Conservation (phyloP, 2,113 vertebrate genomes). For the Ivindomyrus marchei region DNA sequence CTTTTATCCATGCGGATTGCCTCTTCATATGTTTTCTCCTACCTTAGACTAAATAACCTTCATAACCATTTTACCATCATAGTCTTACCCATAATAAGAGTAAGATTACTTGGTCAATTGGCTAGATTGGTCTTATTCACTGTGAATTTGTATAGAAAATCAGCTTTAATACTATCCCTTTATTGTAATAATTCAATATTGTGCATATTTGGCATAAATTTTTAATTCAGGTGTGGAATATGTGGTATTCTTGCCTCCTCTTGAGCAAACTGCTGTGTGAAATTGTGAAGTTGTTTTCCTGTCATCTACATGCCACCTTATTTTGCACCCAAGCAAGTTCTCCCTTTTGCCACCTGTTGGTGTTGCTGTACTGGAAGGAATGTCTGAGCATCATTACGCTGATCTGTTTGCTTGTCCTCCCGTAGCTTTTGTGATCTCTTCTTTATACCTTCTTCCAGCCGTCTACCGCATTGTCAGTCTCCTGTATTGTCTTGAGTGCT, state of each 20-base stretch:
- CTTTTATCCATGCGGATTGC: neutral
- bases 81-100: neutral
- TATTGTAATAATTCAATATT: neutral
- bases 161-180: neutral
- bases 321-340: neutral
- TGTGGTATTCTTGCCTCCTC: neutral
- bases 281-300: neutral
- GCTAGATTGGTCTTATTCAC: neutral
- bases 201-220: neutral
- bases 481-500: neutral
- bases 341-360: neutral
- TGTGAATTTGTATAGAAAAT: neutral
- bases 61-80: neutral
- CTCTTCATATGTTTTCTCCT: neutral
- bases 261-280: neutral
- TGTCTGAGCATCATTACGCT: neutral
- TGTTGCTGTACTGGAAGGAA: neutral
- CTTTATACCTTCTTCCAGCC: neutral
- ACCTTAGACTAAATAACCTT: neutral
- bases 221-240: neutral
- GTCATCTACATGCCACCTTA: neutral
- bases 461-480: neutral
- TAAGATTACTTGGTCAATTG: neutral
- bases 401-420: neutral
- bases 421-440: neutral